Evolutionary conservation across 2,797 vertebrate species (phyloP), one percentile per base, ranked within the genome.

Genomic region (Galago senegalensis): DNA sequence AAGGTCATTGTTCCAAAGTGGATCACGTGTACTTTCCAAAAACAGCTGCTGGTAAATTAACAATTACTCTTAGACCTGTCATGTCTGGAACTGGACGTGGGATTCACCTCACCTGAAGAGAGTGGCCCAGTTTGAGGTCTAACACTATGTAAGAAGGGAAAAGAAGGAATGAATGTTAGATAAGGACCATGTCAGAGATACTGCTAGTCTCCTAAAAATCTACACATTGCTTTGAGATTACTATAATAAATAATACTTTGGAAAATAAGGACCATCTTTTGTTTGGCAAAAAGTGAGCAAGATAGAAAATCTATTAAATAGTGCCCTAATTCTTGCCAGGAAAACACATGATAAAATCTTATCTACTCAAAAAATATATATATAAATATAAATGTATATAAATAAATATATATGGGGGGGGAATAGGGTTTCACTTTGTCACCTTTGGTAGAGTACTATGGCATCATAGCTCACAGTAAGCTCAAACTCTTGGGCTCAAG

Each of bases 1-100:
- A 14, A 91, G 81, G 75, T 60, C 83, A 75, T 82, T 91, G n/a
- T 67, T 95, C 58, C 76, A 81, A 46, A 87, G 46, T 67, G 40
- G 37, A 75, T 85, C 37, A 46, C 10, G 67, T 37, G 16, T 7
- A 6, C 31, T 82, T 56, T 82, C 56, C 89, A 12, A 87, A 91
- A 85, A 49, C 76, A 82, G 23, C 25, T 70, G 46, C 67, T 60
- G 17, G 49, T 34, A 58, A 34, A 73, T 31, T 29, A 46, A n/a
- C 49, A 21, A 67, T 81, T 58, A 37, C 60, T 31, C 58, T 75
- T 46, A 75, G 60, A 76, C 40, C 9, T 73, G 10, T 70, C 49
- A 25, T 83, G 12, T 58, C 49, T 53, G 27, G 43, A 67, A 34
- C 84, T 77, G 8, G 27, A 40, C 31, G 29, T 37, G 16, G 17